Evolutionary conservation across 2,888 invertebrate genomes (phyloP), one percentile per base, ranked within the genome.

Genomic region (Chalcosyrphus nemorum): DNA sequence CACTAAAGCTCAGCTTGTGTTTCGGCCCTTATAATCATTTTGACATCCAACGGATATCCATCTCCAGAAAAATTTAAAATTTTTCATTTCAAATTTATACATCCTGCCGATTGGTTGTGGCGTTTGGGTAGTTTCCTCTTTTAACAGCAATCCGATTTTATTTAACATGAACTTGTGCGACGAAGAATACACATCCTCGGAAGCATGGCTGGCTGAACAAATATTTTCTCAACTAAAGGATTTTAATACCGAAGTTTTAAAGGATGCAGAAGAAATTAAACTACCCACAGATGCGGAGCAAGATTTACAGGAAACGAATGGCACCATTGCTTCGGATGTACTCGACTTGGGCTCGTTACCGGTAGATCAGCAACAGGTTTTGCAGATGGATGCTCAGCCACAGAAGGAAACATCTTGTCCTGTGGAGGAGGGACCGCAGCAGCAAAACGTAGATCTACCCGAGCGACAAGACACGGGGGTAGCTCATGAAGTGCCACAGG

Each of bases 161-260:
- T n/a, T n/a, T n/a, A n/a, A n/a, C 5, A 88, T 88, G 88, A 86
- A 87, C 92, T 92, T 91, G 24, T 86, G 70, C 45, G 87, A 86
- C 17, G 88, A 88, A 27, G 87, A 88, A 50, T 87, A 87, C 29
- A 75, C 81, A 11, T 86, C 86, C 75, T 87, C 88, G 0, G 88
- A 88, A 66, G 88, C 87, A 21, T 88, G 88, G 88, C 65, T 89
- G 5, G 87, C 88, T 0, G 89, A 89, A 35, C 88, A 88, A 78
- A 81, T 88, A 7, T 88, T 89, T 68, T 87, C 88, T 0, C 88
- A 89, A 27, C 65, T 89, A 4, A 89, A 88, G 76, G 88, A 88
- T 54, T 88, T 88, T 19, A 88, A 88, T 78, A 74, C 86, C 0
- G 86, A 87, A 24, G 86, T 54, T 43, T 13, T 43, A 0, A 63